Conservation (phyloP, 2,888 invertebrate genomes). For the Subacronicta megacephala region DNA sequence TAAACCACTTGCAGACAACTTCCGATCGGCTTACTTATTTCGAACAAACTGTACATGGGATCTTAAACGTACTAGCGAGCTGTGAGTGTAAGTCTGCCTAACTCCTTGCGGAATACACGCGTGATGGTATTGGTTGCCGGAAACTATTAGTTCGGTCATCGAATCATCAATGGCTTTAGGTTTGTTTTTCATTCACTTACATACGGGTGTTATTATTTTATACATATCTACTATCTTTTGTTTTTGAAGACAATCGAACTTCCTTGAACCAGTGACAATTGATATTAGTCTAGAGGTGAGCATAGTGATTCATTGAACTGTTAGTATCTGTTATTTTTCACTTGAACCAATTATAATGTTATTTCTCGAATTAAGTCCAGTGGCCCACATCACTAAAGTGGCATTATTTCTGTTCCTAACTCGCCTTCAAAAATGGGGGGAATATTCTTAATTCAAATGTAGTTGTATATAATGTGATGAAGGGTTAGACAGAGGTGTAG, state of each 20-base stretch:
- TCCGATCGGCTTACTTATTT: too few species aligned
- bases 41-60: too few species aligned
- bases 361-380: not conserved
- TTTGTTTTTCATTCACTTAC: constrained; percentile 26
- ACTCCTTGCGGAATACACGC: too few species aligned
- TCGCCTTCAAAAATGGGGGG: too few species aligned
- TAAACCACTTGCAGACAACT: too few species aligned
- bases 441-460: too few species aligned
- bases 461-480: too few species aligned
- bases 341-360: not conserved
- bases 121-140: not conserved
- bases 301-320: constrained; percentile 26
- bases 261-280: constrained; percentile 38
- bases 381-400: too few species aligned
- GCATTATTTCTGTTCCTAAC: too few species aligned
- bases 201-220: constrained; percentile 25
- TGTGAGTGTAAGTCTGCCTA: too few species aligned
- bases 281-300: constrained; percentile 31
- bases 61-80: too few species aligned
- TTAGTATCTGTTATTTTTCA: not conserved
- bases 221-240: constrained; percentile 42
- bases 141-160: not conserved
- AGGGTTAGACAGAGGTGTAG: too few species aligned
- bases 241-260: constrained; percentile 43
- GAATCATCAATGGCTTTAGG: not conserved